A percentile compares a stretch with the other conserved stretches of the same genome.
phyloP scores from a whole-genome alignment of 1,140 invertebrate species.

The Drosophila hydei region DNA sequence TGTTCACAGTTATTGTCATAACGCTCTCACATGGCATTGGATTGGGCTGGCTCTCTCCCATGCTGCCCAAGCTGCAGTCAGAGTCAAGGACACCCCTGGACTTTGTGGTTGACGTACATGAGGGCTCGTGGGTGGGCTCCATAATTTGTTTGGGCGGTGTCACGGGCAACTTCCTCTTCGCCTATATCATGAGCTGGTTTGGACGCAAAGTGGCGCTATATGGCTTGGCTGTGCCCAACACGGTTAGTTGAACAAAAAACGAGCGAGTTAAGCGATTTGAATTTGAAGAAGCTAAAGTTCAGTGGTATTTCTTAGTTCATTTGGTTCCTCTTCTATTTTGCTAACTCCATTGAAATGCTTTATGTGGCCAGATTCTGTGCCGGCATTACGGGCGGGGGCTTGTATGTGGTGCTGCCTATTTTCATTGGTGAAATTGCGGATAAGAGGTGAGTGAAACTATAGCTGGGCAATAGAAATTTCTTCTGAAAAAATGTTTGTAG shows the following conservation, averaged over 20 bases:
- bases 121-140: conserved; percentile 82
- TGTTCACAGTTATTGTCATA: conserved; percentile 79
- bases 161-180: conserved; percentile 74
- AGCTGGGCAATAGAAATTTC: not conserved
- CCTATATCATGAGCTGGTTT: conserved; percentile 77
- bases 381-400: conserved; percentile 80
- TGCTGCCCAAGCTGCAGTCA: conserved; percentile 79
- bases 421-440: conserved; percentile 82
- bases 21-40: conserved; percentile 84
- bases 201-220: conserved; percentile 78
- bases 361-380: conserved; percentile 81
- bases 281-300: not conserved
- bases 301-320: conserved; percentile 52
- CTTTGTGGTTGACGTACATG: conserved; percentile 59
- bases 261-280: too few species aligned
- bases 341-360: conserved; percentile 66
- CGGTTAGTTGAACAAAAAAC: conserved; percentile 51
- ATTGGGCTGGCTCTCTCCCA: conserved; percentile 84
- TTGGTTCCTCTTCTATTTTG: conserved; percentile 74
- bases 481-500: conserved; percentile 26
- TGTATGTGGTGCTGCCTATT: conserved; percentile 69
- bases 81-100: conserved; percentile 60
- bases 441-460: conserved; percentile 56
- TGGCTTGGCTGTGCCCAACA: conserved; percentile 68
- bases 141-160: conserved; percentile 73